Conservation (phyloP, 2,113 vertebrate genomes). For the Melanocharis versteri region DNA sequence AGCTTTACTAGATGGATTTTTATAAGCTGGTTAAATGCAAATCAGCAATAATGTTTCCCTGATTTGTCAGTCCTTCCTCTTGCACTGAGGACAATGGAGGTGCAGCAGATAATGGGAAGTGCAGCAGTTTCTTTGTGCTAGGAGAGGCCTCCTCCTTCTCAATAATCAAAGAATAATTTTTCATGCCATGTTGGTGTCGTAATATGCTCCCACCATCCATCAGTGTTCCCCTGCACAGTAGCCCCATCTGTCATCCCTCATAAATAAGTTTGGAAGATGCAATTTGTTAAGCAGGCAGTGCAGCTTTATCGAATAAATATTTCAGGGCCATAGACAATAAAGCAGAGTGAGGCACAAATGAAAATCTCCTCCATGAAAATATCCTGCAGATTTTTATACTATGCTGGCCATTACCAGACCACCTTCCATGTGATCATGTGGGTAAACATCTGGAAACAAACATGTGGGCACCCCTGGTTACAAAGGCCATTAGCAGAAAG, state of each 20-base stretch:
- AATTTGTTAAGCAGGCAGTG: neutral
- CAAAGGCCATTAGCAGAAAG: neutral
- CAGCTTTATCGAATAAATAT: neutral
- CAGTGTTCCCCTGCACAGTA: neutral
- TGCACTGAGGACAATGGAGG: neutral
- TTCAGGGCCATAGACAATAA: neutral
- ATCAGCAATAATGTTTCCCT: neutral
- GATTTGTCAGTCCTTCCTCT: neutral
- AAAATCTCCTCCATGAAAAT: neutral
- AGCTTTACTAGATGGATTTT: neutral
- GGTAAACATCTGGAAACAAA: neutral
- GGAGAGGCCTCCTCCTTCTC: neutral
- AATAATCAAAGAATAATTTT: neutral
- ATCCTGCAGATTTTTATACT: neutral
- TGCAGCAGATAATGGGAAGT: neutral
- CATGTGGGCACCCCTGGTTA: neutral
- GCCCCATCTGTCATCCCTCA: neutral
- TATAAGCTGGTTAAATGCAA: neutral
- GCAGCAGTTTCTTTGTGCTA: neutral
- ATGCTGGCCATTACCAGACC: neutral
- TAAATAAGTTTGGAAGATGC: neutral
- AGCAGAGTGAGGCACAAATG: neutral
- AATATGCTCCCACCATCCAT: neutral
- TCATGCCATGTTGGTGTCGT: neutral
- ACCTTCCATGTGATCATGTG: neutral